Evolutionary conservation across 2,888 invertebrate species (phyloP), one percentile per base, ranked within the genome.

Genomic region (Phaonia tiefii): DNA sequence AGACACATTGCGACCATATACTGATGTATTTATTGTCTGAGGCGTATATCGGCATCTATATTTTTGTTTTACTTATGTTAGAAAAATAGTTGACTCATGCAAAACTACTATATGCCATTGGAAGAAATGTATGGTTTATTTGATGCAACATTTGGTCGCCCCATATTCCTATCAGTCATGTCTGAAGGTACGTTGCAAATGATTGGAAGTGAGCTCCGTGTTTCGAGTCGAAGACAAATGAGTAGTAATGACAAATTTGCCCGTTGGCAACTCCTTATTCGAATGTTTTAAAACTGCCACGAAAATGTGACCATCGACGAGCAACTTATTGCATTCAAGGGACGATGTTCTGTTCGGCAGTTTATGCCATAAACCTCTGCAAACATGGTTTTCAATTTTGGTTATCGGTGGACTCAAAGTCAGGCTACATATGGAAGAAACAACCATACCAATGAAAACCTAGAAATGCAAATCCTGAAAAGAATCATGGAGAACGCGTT

Each of bases 1-100:
- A 74, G 66, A 20, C 74, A 10, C 65, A 17, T 73, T 73, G 26
- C 63, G 73, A 11, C 63, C 74, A 54, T 74, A 70, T 63, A 76
- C 71, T 54, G 65, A 65, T 65, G 71, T 77, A 22, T 66, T 77
- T 31, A 77, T 77, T 77, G 65, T 77, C 65, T 54, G 65, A 71
- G 71, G 65, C 65, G 71, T 77, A 56, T 77, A 65, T 71, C 56
- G 66, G 71, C 39, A 39, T 54, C 56, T 65, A n/a, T n/a, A n/a
- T 63, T 71, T 1, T 56, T 44, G 25, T 65, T 49, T 56, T 77
- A 31, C 56, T 25, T 46, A 46, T 10, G n/a, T n/a, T n/a, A n/a
- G n/a, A n/a, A n/a, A n/a, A n/a, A n/a, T n/a, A n/a, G n/a, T n/a
- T n/a, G n/a, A 63, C 22, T n/a, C n/a, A 42, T 63, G 8, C 15